These are phyloP conservation scores for Leptopilina myrica DNA, from an alignment of 2,888 invertebrate genomes.

Conservation along the genomic window DNA sequence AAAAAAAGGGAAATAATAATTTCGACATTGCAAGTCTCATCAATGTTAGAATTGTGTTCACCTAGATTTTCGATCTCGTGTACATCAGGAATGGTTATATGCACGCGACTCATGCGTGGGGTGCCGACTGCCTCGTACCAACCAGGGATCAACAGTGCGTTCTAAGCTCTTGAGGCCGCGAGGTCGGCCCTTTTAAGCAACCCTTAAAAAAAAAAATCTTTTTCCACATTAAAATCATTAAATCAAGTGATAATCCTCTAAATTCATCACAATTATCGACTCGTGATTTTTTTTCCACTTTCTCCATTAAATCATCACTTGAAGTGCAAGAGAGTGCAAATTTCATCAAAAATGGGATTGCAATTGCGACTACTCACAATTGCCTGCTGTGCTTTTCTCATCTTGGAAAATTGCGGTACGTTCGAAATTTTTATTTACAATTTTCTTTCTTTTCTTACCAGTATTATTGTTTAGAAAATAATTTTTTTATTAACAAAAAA, in stretches of 20 bases:
- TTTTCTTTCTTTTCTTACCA: neutral
- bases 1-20: too few species aligned
- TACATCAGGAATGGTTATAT: slow-evolving; percentile 46
- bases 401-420: slow-evolving; percentile 30
- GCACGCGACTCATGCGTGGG: slow-evolving; percentile 52
- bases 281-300: neutral
- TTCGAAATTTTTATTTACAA: neutral
- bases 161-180: slow-evolving; percentile 69
- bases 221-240: slow-evolving; percentile 6
- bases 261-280: neutral
- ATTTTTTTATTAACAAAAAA: neutral
- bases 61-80: slow-evolving; percentile 45
- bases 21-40: too few species aligned
- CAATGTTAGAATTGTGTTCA: slow-evolving; percentile 16
- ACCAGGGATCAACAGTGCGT: slow-evolving; percentile 68
- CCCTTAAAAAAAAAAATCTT: slow-evolving; percentile 35
- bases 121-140: slow-evolving; percentile 63
- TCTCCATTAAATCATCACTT: neutral
- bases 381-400: slow-evolving; percentile 29
- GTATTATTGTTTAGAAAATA: neutral
- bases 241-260: slow-evolving; percentile 8
- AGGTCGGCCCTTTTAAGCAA: slow-evolving; percentile 62
- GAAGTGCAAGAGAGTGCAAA: slow-evolving; percentile 15
- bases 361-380: slow-evolving; percentile 2
- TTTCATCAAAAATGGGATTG: slow-evolving; percentile 22